phyloP scores from a whole-genome alignment of 2,113 vertebrate species.

The Proterorhinus semilunaris region DNA sequence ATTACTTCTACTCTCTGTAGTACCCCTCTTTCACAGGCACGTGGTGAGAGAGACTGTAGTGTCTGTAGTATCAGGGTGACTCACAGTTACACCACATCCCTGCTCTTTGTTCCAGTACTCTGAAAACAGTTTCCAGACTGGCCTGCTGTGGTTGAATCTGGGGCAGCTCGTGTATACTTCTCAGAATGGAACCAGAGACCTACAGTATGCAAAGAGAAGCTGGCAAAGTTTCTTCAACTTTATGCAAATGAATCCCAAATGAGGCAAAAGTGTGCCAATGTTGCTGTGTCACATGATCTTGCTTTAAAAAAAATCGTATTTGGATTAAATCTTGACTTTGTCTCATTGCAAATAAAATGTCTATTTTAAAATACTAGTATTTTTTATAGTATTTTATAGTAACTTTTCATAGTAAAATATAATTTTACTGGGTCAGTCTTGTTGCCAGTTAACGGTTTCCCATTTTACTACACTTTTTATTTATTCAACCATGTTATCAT shows the following conservation, averaged over 20 bases:
- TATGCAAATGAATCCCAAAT: neutral
- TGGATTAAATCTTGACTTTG: neutral
- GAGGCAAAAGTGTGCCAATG: neutral
- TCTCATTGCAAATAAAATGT: too few relatives aligned
- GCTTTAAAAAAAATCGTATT: neutral
- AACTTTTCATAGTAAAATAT: too few relatives aligned
- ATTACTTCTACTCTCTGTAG: neutral
- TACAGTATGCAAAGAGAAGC: neutral
- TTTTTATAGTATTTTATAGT: too few relatives aligned
- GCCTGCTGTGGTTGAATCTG: slow-evolving; percentile 16
- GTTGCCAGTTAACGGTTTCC: too few relatives aligned
- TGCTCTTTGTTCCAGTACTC: neutral
- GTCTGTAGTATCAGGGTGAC: neutral
- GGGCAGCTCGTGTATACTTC: slow-evolving; percentile 16
- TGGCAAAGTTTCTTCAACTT: neutral
- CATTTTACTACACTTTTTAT: too few relatives aligned
- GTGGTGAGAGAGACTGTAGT: neutral
- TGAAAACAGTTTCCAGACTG: neutral
- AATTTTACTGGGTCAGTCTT: too few relatives aligned
- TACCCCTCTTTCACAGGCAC: neutral
- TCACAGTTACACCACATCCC: slow-evolving; percentile 13
- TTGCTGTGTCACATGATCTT: neutral
- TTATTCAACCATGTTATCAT: too few relatives aligned
- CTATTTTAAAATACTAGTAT: too few relatives aligned
- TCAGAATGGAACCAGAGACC: neutral